Conservation (phyloP, 2,113 vertebrate genomes). For the Chaetodon trifascialis region DNA sequence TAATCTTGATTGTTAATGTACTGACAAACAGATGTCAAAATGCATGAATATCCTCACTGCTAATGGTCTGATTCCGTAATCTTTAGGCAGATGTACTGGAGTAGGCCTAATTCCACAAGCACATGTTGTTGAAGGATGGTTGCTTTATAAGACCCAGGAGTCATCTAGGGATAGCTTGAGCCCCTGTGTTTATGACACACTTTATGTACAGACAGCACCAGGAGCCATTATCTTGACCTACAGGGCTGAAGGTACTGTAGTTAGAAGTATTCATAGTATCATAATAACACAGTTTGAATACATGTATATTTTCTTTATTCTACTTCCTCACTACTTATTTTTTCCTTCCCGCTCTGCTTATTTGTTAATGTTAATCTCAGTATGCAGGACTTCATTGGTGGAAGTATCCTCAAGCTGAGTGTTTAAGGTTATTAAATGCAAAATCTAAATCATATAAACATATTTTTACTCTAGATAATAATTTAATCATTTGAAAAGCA, state of each 20-base stretch:
- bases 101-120: constrained; percentile 53
- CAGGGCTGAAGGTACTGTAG: neutral
- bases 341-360: neutral
- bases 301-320: neutral
- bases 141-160: constrained; percentile 48
- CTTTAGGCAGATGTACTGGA: constrained; percentile 35
- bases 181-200: constrained; percentile 39
- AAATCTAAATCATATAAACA: neutral
- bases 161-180: constrained; percentile 47
- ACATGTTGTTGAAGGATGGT: constrained; percentile 65
- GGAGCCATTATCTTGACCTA: constrained; percentile 32
- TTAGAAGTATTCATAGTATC: constrained; percentile 9
- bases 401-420: neutral
- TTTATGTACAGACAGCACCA: constrained; percentile 16
- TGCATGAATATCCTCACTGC: constrained; percentile 16
- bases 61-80: constrained; percentile 36
- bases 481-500: constrained; percentile 34
- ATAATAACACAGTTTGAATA: neutral
- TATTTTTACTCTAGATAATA: neutral
- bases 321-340: neutral
- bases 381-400: constrained; percentile 2
- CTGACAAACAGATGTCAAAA: constrained; percentile 31
- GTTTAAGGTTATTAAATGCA: neutral
- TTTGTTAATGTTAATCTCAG: constrained; percentile 19
- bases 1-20: constrained; percentile 22